phyloP scores from a whole-genome alignment of 2,888 invertebrate genomes.

The Cylindroiulus punctatus region DNA sequence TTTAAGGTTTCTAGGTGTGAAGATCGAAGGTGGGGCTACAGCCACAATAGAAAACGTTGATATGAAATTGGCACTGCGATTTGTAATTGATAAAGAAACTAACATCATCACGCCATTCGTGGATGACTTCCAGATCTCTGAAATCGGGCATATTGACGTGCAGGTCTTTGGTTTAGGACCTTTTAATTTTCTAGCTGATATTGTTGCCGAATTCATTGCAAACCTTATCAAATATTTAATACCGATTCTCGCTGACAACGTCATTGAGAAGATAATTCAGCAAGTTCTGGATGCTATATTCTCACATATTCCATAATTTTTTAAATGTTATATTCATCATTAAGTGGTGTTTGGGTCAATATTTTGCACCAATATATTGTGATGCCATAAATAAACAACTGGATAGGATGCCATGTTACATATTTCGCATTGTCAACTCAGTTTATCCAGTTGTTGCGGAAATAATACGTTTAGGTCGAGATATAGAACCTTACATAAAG shows the following conservation, averaged over 20 bases:
- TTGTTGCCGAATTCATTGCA: conserved; percentile 37
- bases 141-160: conserved; percentile 44
- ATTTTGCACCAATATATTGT: too few species aligned
- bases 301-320: neutral
- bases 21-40: conserved; percentile 4
- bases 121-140: conserved; percentile 50
- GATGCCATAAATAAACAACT: too few species aligned
- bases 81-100: neutral
- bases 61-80: conserved; percentile 49
- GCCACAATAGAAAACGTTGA: conserved; percentile 35
- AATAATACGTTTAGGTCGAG: too few species aligned
- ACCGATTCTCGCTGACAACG: conserved; percentile 20
- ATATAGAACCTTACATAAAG: too few species aligned
- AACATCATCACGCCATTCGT: neutral
- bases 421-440: too few species aligned
- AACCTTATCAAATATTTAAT: conserved; percentile 50
- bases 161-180: conserved; percentile 51
- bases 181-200: conserved; percentile 22
- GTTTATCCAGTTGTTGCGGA: too few species aligned
- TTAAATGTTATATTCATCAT: neutral
- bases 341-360: too few species aligned
- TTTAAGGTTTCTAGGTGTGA: conserved; percentile 43
- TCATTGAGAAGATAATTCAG: conserved; percentile 43
- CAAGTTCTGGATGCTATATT: conserved; percentile 44
- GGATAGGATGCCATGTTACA: too few species aligned